These are phyloP conservation scores for Megalurothrips usitatus DNA, from an alignment of 2,888 invertebrate species.

Conservation along the genomic window DNA sequence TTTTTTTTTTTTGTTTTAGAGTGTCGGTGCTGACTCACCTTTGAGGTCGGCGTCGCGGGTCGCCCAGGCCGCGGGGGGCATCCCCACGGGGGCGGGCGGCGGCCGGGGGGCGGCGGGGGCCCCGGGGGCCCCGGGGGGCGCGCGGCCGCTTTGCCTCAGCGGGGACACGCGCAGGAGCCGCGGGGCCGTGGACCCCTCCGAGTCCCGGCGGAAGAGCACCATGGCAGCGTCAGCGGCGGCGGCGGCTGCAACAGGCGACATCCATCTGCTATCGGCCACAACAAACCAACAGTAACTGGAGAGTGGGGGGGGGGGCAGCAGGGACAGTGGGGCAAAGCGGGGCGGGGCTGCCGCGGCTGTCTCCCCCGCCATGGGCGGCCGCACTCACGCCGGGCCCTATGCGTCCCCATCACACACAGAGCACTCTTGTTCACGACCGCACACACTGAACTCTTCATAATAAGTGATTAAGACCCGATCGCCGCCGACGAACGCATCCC, in stretches of 20 bases:
- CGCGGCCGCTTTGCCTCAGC: slow-evolving; percentile 13
- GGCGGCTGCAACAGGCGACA: neutral
- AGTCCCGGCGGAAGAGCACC: slow-evolving; percentile 19
- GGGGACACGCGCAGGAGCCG: neutral
- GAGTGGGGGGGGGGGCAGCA: neutral
- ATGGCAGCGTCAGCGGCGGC: slow-evolving; percentile 8
- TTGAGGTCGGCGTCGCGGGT: slow-evolving; percentile 1
- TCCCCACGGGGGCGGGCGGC: neutral
- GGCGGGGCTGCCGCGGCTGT: too few species aligned
- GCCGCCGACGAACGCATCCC: too few species aligned
- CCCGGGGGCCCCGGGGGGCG: neutral
- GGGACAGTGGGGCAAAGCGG: neutral
- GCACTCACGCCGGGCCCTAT: too few species aligned
- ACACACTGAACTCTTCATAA: too few species aligned
- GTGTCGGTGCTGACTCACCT: neutral
- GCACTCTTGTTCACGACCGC: too few species aligned
- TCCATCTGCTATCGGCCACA: neutral
- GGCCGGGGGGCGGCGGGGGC: neutral
- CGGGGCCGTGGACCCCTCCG: slow-evolving; percentile 1
- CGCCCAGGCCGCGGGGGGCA: neutral
- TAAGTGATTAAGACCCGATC: too few species aligned
- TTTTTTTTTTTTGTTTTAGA: neutral
- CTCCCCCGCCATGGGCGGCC: neutral
- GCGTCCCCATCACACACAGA: too few species aligned
- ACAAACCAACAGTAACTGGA: neutral